Base-by-base conservation (phyloP, 1,140 invertebrate species). In the Caenorhabditis briggsae region DNA sequence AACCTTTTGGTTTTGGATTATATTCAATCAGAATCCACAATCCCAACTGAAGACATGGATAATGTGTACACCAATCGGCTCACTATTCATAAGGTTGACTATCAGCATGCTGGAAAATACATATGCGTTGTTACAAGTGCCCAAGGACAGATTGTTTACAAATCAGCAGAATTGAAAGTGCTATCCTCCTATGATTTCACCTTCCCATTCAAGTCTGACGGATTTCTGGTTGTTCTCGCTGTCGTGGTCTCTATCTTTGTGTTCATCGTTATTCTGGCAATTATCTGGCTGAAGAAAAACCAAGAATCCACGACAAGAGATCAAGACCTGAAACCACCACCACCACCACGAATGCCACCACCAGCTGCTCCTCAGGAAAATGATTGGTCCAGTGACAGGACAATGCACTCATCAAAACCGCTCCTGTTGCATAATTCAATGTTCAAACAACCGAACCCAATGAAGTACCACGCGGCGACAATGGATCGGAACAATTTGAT, bases 81-180 rank as follows among this genome's bases (percentile, higher is more conserved):
- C 5, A 70, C 84, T 23, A 85, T 88, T 70, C 88, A 88, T 16
- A 58, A 53, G 48, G 86, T 87, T 14, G 64, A 55, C n/a, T 58
- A 59, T 58, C 82, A 83, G 20, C 64, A 55, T 48, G 64, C 86
- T 78, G 88, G 88, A 46, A 78, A 65, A 56, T 88, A 88, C 53
- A 88, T 88, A 50, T 88, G 88, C 58, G 88, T 88, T 2, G 88
- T 88, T 1, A 88, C 88, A 61, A 88, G 83, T 58, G 82, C 86
- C 14, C 55, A 53, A 46, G 88, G 88, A n/a, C 88, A 88, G 33
- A 87, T 88, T 48, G 86, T 88, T 2, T 88, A 88, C 53, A 74
- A 82, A 20, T 84, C 88, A 12, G 88, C 88, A 0, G 82, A 88
- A 58, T 46, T 88, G 33, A 82, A 88, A 55, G 86, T 88, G 20